phyloP scores from a whole-genome alignment of 2,797 vertebrate genomes.

The Leucoraja ocellata region DNA sequence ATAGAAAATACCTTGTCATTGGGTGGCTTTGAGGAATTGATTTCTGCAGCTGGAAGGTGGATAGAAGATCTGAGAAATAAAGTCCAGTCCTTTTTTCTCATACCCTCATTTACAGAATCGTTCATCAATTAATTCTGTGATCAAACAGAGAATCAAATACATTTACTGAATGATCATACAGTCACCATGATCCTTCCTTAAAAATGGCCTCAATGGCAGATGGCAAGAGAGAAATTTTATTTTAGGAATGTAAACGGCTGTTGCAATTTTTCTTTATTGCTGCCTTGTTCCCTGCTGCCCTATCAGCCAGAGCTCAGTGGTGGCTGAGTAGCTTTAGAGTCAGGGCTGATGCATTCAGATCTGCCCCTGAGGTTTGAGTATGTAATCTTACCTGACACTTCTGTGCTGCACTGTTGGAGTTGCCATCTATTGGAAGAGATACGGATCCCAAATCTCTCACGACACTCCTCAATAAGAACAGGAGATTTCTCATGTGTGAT shows the following conservation, averaged over 20 bases:
- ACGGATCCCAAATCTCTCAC: background rate
- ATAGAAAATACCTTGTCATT: background rate
- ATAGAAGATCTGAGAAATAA: background rate
- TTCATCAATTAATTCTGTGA: background rate
- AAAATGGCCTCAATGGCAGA: background rate
- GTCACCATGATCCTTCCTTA: background rate
- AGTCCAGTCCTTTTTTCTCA: background rate
- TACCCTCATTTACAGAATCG: background rate
- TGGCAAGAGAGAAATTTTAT: background rate
- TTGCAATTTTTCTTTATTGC: background rate
- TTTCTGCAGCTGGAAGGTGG: background rate
- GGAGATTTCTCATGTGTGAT: background rate
- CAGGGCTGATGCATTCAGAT: background rate
- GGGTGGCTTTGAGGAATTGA: conserved; percentile 4
- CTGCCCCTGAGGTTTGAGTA: background rate
- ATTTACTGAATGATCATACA: background rate
- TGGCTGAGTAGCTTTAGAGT: background rate
- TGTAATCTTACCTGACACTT: background rate
- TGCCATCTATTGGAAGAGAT: background rate
- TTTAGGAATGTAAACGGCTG: background rate
- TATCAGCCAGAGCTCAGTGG: background rate
- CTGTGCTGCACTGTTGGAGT: background rate
- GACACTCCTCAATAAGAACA: background rate
- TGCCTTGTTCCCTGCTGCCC: background rate
- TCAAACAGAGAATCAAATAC: background rate